phyloP scores from a whole-genome alignment of 2,797 vertebrate species.

The Notolepis coatsorum region DNA sequence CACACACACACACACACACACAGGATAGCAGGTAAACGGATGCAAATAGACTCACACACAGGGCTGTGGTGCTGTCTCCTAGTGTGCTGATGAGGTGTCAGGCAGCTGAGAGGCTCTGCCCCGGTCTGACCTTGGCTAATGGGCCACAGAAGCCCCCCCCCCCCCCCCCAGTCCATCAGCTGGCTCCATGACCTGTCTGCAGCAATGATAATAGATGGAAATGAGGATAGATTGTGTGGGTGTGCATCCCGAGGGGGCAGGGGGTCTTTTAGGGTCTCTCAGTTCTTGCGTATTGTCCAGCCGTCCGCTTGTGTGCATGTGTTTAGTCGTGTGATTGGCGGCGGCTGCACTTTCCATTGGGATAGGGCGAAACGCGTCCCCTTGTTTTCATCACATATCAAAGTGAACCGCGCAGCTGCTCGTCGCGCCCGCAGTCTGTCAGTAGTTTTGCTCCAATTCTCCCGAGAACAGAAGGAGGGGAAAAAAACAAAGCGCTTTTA shows the following conservation, averaged over 20 bases:
- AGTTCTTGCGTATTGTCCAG: constrained; percentile 22
- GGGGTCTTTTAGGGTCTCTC: constrained; percentile 29
- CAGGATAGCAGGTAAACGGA: no score
- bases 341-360: constrained; percentile 43
- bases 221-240: constrained; percentile 15
- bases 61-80: constrained; percentile 34
- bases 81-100: constrained; percentile 62
- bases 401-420: constrained; percentile 53
- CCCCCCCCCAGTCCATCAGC: constrained; percentile 33
- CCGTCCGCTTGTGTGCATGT: neutral
- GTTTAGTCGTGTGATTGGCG: constrained; percentile 13
- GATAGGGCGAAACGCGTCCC: constrained; percentile 14
- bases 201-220: constrained; percentile 36
- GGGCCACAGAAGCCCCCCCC: constrained; percentile 65
- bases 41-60: constrained; percentile 28
- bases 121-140: constrained; percentile 79
- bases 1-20: constrained; percentile 10
- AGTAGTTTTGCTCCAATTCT: constrained; percentile 46
- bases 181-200: constrained; percentile 49
- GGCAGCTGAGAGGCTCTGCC: constrained; percentile 61
- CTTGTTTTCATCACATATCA: constrained; percentile 36
- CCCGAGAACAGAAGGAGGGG: constrained; percentile 48
- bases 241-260: neutral
- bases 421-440: constrained; percentile 49
- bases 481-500: constrained; percentile 65